Conservation (phyloP, 2,888 invertebrate genomes). For the Archips crataeganus region DNA sequence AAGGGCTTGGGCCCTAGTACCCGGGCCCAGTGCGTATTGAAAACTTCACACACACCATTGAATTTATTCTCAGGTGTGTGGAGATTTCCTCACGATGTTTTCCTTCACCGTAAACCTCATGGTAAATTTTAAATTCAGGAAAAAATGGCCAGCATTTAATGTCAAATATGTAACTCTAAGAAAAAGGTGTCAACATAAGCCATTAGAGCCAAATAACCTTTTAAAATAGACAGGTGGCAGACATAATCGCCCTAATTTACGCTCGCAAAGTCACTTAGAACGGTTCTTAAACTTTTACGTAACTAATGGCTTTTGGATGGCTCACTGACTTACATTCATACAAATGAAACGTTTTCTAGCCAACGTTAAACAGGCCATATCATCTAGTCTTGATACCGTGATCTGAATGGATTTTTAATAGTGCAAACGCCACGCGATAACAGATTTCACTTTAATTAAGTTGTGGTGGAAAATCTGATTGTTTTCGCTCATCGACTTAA, state of each 20-base stretch:
- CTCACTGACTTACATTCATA: conserved; percentile 16
- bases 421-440: background rate
- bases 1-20: too few relatives aligned
- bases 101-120: too few relatives aligned
- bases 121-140: too few relatives aligned
- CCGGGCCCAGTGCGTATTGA: too few relatives aligned
- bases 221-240: conserved; percentile 23
- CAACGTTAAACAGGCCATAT: conserved; percentile 18
- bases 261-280: conserved; percentile 4
- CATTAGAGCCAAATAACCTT: conserved; percentile 17
- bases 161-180: too few relatives aligned
- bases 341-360: conserved; percentile 17
- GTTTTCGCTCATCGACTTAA: background rate
- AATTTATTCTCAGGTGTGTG: too few relatives aligned
- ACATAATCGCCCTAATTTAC: conserved; percentile 20
- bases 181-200: conserved; percentile 13
- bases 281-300: conserved; percentile 23
- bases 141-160: too few relatives aligned
- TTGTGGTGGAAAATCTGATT: background rate
- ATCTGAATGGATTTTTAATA: conserved; percentile 8
- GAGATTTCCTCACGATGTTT: too few relatives aligned
- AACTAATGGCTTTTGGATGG: conserved; percentile 26
- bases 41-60: too few relatives aligned
- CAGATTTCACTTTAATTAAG: conserved; percentile 16
- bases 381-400: conserved; percentile 25